Evolutionary conservation across 2,797 vertebrate genomes (phyloP), one percentile per base, ranked within the genome.

Genomic region (Cossypha heuglini): DNA sequence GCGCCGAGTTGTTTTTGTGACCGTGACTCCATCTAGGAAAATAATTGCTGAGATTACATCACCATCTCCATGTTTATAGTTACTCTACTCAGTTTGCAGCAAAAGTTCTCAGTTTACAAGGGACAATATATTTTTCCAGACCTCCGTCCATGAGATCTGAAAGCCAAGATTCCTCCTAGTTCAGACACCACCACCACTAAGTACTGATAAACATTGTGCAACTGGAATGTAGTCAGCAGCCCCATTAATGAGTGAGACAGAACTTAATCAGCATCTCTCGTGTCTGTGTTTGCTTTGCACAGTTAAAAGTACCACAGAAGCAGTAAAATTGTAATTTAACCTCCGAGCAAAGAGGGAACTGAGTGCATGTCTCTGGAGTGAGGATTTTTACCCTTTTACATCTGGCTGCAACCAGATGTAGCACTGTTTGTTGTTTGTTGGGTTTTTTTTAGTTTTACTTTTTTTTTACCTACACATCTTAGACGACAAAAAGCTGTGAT

Each of bases 1-100:
- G 57, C 2, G 2, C 52, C n/a, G 3, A 49, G 80, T 66, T 93
- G 71, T 90, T 96, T 96, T 92, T 87, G 80, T 76, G 79, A 67
- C 59, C 29, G 63, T 92, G 86, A 93, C 80, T 95, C 90, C 74
- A 77, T 96, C 93, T 90, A 96, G 86, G 88, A 96, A 96, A 95
- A 92, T 63, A 86, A 92, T 84, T 75, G 49, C 72, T 88, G 91
- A 90, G 90, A 83, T 95, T 96, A 94, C 87, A 83, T 96, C 90
- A 92, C 77, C 31, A 74, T 88, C 35, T 57, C 72, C 33, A 8
- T 93, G 88, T 90, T 96, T 92, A 85, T 94, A 92, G 67, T 86
- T 93, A 78, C 71, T 57, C 87, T 94, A 61, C 91, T 93, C 87
- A 77, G 83, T 93, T 93, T 85, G 73, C 94, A 96, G 59, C 10